Percentiles rank a stretch among this genome's conserved stretches.
These are phyloP conservation scores for Chauna torquata DNA, from an alignment of 2,113 vertebrate species.

Conservation along the genomic window DNA sequence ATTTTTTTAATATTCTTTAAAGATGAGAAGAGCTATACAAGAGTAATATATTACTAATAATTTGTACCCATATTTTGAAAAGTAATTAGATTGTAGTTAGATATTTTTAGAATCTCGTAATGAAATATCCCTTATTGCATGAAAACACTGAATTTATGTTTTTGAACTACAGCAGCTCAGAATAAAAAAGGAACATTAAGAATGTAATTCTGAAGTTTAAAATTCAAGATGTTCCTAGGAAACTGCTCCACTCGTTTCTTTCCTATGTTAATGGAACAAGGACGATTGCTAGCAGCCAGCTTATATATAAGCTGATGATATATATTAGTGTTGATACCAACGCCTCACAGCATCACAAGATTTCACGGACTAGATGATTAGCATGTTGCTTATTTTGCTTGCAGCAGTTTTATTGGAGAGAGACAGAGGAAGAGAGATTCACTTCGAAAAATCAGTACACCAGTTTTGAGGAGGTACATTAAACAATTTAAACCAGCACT, in stretches of 20 bases:
- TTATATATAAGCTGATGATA: neutral
- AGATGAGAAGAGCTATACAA: neutral
- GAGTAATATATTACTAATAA: neutral
- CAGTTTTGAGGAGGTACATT: conserved; percentile 58
- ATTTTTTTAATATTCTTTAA: neutral
- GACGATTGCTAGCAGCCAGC: neutral
- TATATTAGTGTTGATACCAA: neutral
- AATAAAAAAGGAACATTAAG: neutral
- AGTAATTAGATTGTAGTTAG: neutral
- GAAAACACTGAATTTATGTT: neutral
- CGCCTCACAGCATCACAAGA: neutral
- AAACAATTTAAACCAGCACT: conserved; percentile 60
- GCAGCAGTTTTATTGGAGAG: neutral
- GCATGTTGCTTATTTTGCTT: conserved; percentile 23
- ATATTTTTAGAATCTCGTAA: neutral
- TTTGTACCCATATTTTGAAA: neutral
- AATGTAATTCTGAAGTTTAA: neutral
- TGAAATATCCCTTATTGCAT: neutral
- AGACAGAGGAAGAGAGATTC: neutral
- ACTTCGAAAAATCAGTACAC: conserved; percentile 24
- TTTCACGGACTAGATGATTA: neutral
- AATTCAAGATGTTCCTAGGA: neutral
- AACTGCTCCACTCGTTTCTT: neutral
- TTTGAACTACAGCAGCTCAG: neutral
- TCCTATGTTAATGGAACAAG: neutral